Base-by-base conservation (phyloP, 2,888 invertebrate species). In the Tetragonisca angustula region DNA sequence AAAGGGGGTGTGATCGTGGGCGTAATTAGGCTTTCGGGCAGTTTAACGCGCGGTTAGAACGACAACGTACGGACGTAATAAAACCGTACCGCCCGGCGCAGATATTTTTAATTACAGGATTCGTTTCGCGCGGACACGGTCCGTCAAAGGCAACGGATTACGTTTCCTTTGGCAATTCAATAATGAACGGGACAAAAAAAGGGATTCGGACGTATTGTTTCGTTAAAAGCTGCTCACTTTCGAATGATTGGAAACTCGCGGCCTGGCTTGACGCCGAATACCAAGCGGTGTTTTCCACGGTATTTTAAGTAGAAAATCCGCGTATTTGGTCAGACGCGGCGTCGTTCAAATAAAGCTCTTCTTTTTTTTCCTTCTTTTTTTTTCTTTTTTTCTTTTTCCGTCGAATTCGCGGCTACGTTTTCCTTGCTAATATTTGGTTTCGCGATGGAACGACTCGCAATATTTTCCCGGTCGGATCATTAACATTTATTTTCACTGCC, bases 271-370 rank as follows among this genome's bases (percentile, higher is more conserved):
- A 5, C 21, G 21, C 4, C 32, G 21, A 49, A 49, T 15, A 27
- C 4, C 27, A 15, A 21, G 4, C 17, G 6, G 17, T 24, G 24
- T 27, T 68, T 72, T 54, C 52, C 19, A 24, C 49, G 27, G 9
- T 43, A 9, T 49, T 61, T 49, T 59, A 32, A 78, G 78, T 68
- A 68, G 78, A 81, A 78, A 50, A 54, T 32, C 17, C 62, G 59
- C 52, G 32, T 56, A 15, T 62, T 78, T 56, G 24, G n/a, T 71
- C 72, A 36, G 72, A 50, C 78, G 49, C 36, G 61, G 13, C 56
- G 21, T 17, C 65, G 24, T 32, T 59, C 19, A 59, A 59, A 21
- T 72, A 32, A 17, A 52, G 52, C 24, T 36, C 36, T 65, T 67
- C 52, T 36, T 64, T 79, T 56, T 50, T 49, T 50, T 27, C 27